Conservation (phyloP, 2,888 invertebrate species). For the Rhogogaster chlorosoma region DNA sequence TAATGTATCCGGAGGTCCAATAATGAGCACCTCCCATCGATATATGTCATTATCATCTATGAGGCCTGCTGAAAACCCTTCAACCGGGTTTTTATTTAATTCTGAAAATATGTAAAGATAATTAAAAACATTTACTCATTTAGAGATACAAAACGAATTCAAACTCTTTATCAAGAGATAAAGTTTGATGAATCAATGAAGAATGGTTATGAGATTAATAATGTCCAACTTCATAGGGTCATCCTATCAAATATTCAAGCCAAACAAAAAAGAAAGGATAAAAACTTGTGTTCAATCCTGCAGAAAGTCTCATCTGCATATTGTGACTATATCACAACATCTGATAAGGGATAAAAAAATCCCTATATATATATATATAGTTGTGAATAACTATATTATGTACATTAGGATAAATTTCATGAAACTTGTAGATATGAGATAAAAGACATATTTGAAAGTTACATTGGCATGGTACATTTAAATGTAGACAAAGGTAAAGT, state of each 20-base stretch:
- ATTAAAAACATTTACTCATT: background rate
- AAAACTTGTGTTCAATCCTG: background rate
- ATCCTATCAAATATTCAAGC: background rate
- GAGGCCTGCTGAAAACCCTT: conserved; percentile 99
- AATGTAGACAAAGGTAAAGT: background rate
- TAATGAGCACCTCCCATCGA: conserved; percentile 99
- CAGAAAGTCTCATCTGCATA: background rate
- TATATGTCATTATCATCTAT: conserved; percentile 99
- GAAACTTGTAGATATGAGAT: background rate
- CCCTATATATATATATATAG: background rate
- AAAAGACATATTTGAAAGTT: background rate
- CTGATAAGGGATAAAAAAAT: background rate
- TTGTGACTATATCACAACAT: background rate
- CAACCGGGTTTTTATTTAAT: conserved; percentile 99
- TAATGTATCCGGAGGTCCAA: conserved; percentile 99
- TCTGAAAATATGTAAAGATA: conserved; percentile 83
- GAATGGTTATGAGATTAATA: background rate
- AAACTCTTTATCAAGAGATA: background rate
- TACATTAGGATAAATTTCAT: background rate
- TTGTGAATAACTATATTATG: background rate
- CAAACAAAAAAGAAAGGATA: background rate
- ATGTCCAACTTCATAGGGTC: background rate
- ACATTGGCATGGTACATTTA: background rate
- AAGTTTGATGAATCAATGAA: background rate
- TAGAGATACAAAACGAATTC: background rate